Evolutionary conservation across 1,140 invertebrate genomes (phyloP).

Genomic region (Zeugodacus cucurbitae): DNA sequence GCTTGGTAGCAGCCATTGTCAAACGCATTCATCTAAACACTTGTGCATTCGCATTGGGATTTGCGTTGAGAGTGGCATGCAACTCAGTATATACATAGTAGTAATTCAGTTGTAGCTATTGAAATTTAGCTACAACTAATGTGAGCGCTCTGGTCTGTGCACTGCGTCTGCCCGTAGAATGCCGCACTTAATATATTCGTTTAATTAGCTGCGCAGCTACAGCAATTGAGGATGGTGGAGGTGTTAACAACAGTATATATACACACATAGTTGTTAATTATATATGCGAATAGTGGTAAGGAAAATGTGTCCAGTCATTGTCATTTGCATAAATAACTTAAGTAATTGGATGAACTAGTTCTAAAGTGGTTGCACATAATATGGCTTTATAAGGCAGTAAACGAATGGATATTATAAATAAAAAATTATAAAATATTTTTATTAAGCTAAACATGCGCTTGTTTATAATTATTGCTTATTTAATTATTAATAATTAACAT

Average conservation of each 20-base stretch:
- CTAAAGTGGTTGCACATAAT: background rate
- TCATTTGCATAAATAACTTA: conserved; percentile 4
- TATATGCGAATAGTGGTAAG: background rate
- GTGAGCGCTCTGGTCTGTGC: background rate
- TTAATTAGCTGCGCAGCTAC: background rate
- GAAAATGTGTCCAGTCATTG: background rate
- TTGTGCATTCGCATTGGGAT: background rate
- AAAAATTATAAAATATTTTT: too few species aligned
- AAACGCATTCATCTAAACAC: background rate
- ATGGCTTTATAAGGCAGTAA: too few species aligned
- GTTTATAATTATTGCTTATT: too few species aligned
- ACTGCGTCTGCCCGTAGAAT: background rate
- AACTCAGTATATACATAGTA: too few species aligned
- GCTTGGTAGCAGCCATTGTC: background rate
- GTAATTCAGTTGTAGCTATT: background rate
- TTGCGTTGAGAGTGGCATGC: too few species aligned
- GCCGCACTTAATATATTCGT: background rate
- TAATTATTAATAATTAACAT: too few species aligned
- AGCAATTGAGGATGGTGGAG: background rate
- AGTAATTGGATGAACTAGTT: conserved; percentile 27
- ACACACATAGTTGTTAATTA: background rate
- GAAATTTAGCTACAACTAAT: background rate
- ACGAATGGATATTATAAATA: too few species aligned
- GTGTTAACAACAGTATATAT: background rate
- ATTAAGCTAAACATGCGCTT: too few species aligned